phyloP scores from a whole-genome alignment of 2,797 vertebrate species.

The Myioborus miniatus region DNA sequence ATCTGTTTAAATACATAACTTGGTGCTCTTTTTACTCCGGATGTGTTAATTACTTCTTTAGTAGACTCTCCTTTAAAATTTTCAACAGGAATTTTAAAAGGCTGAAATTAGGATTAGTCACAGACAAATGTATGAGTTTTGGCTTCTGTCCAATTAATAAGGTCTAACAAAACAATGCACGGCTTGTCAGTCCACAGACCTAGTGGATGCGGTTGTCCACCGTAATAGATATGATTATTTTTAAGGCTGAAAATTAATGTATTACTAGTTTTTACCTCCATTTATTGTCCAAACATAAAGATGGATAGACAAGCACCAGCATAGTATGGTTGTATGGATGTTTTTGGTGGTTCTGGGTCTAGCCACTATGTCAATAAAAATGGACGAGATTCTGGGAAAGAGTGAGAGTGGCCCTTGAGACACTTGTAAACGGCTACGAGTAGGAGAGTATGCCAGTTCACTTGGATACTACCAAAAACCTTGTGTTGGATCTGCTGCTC shows the following conservation, averaged over 20 bases:
- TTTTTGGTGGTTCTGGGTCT: not conserved
- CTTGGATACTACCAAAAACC: not conserved
- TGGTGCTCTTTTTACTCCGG: not conserved
- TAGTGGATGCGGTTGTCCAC: not conserved
- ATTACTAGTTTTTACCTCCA: not conserved
- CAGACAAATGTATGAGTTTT: not conserved
- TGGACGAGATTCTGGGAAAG: not conserved
- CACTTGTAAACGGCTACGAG: fast-evolving
- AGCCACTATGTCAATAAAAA: not conserved
- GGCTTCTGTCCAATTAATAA: not conserved
- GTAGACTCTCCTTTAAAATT: not conserved
- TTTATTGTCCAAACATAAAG: not conserved
- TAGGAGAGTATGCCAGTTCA: not conserved
- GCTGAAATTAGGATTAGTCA: not conserved
- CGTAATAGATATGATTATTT: fast-evolving
- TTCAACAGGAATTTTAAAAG: not conserved
- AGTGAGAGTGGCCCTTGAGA: not conserved
- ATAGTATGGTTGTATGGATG: fast-evolving
- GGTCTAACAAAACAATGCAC: not conserved
- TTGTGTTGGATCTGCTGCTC: not conserved
- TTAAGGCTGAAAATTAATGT: not conserved
- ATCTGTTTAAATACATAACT: not conserved
- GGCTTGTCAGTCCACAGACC: not conserved
- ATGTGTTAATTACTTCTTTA: not conserved
- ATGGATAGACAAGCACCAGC: not conserved